A percentile compares a stretch with the other conserved stretches of the same genome.
These are phyloP conservation scores for Muricea muricata DNA, from an alignment of 92 coral and sea anemone genomes.

Conservation along the genomic window DNA sequence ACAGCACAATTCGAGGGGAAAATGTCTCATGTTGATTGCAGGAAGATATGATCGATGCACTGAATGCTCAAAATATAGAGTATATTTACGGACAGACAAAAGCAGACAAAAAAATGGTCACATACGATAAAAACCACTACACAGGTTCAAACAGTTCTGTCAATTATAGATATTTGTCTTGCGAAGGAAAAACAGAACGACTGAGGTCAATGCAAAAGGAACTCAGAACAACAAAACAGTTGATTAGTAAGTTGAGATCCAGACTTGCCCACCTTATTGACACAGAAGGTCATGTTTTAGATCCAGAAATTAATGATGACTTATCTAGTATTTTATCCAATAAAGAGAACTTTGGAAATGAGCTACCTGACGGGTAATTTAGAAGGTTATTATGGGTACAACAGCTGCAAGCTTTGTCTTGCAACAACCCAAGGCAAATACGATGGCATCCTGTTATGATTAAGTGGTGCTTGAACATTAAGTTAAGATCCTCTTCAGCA, in stretches of 20 bases:
- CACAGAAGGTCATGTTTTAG: conserved; percentile 11
- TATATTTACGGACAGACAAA: neutral
- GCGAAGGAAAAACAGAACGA: conserved; percentile 7
- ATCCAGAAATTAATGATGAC: conserved; percentile 5
- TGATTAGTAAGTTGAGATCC: neutral
- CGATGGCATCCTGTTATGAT: conserved; percentile 51
- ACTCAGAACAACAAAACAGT: neutral
- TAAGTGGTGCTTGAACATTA: conserved; percentile 49
- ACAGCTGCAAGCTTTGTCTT: conserved; percentile 5
- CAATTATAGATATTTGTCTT: conserved; percentile 8
- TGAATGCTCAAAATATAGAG: conserved; percentile 12
- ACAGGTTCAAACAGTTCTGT: neutral
- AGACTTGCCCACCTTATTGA: neutral
- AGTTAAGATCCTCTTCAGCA: conserved; percentile 43
- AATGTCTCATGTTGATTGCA: neutral
- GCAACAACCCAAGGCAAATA: conserved; percentile 36
- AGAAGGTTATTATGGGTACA: conserved; percentile 39
- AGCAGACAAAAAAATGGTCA: conserved; percentile 1
- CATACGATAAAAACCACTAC: neutral
- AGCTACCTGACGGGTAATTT: conserved; percentile 31
- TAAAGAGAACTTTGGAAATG: neutral
- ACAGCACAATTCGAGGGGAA: conserved; percentile 1
- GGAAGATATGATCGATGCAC: conserved; percentile 31
- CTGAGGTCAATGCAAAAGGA: neutral
- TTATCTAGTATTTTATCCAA: neutral